Conservation (phyloP, 2,113 vertebrate species). For the Turnix velox region DNA sequence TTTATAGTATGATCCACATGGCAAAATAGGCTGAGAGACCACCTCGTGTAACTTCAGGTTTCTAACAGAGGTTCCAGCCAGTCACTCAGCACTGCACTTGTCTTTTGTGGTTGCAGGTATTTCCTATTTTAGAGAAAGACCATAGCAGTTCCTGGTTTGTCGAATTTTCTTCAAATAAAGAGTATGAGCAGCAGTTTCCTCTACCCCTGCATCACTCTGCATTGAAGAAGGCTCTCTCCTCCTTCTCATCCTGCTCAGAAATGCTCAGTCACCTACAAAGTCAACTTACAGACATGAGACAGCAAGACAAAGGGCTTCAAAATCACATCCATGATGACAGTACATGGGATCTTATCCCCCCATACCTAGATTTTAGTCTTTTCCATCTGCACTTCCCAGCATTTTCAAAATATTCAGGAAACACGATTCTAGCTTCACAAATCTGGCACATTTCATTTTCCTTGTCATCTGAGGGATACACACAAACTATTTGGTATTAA, state of each 20-base stretch:
- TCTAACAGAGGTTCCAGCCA: background rate
- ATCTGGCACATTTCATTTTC: slow-evolving; percentile 1
- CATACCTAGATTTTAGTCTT: background rate
- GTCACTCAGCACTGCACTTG: background rate
- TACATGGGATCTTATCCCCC: background rate
- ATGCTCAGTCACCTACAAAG: background rate
- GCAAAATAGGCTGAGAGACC: background rate
- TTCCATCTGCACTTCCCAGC: background rate
- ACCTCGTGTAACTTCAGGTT: background rate
- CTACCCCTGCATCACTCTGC: background rate
- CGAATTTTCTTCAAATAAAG: slow-evolving; percentile 25
- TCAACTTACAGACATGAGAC: background rate
- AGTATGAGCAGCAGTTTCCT: slow-evolving; percentile 28
- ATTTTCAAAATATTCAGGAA: background rate
- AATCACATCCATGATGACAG: background rate
- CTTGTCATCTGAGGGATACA: background rate
- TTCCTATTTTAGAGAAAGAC: slow-evolving; percentile 55
- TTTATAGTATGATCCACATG: background rate
- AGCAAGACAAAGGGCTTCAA: background rate
- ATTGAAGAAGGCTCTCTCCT: background rate
- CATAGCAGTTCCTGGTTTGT: slow-evolving; percentile 46
- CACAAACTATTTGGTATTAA: slow-evolving; percentile 43
- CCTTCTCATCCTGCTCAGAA: background rate
- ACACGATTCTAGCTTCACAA: background rate
- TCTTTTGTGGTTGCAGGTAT: slow-evolving; percentile 33